These are phyloP conservation scores for Sebastolobus alascanus DNA, from an alignment of 2,797 vertebrate species.

Conservation along the genomic window DNA sequence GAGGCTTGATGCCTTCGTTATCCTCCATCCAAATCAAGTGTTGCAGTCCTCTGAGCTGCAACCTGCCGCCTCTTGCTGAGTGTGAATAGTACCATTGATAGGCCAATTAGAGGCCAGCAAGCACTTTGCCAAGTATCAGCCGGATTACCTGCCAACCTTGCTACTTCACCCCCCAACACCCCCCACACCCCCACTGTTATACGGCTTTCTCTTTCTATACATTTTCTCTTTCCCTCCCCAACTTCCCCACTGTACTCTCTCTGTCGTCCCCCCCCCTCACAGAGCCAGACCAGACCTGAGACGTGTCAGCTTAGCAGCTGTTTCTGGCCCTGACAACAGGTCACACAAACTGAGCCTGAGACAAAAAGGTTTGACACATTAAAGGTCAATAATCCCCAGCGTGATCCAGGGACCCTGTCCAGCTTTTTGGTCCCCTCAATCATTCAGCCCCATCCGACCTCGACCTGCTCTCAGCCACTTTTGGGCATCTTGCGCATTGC, in stretches of 20 bases:
- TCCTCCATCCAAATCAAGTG: slow-evolving; percentile 9
- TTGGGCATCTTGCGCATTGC: not conserved
- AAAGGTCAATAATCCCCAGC: not conserved
- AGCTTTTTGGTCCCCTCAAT: not conserved
- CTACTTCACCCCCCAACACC: slow-evolving; percentile 69
- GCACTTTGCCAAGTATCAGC: slow-evolving; percentile 83
- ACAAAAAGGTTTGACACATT: not conserved
- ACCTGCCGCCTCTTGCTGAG: slow-evolving; percentile 53
- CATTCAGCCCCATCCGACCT: not conserved
- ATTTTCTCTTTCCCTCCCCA: not conserved
- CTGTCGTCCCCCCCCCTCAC: not conserved
- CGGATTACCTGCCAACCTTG: slow-evolving; percentile 89
- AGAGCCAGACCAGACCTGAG: not conserved
- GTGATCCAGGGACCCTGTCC: not conserved
- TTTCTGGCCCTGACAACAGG: not conserved
- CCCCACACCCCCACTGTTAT: slow-evolving; percentile 59
- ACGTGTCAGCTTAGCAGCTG: not conserved
- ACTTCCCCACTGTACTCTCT: not conserved
- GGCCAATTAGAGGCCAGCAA: slow-evolving; percentile 87
- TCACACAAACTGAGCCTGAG: not conserved
- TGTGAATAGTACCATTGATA: slow-evolving; percentile 86
- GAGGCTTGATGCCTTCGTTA: not conserved
- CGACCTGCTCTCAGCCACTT: not conserved
- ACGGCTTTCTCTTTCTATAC: slow-evolving; percentile 61
- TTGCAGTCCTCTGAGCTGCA: slow-evolving; percentile 20